A percentile compares a stretch with the other conserved stretches of the same genome.
phyloP scores from a whole-genome alignment of 2,888 invertebrate genomes.

The Epinotia nisella region DNA sequence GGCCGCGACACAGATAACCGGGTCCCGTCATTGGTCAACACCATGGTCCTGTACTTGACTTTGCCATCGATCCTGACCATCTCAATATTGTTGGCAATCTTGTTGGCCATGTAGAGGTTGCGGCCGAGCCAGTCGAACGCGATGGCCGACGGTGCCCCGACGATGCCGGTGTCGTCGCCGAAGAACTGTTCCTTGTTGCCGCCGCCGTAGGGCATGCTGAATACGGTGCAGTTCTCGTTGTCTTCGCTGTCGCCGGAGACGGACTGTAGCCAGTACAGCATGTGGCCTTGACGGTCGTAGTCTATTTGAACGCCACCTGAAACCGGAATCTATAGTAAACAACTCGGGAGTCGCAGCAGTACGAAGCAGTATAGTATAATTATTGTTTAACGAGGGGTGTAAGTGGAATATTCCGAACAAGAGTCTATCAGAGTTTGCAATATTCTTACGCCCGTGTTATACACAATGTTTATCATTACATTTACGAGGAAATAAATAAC shows the following conservation, averaged over 20 bases:
- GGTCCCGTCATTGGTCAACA: constrained; percentile 95
- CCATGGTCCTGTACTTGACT: constrained; percentile 91
- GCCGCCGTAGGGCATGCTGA: constrained; percentile 92
- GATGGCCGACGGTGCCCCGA: constrained; percentile 95
- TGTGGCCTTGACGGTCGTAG: constrained; percentile 94
- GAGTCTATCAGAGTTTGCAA: too few species aligned
- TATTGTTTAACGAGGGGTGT: too few species aligned
- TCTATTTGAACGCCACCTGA: constrained; percentile 94
- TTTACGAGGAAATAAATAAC: too few species aligned
- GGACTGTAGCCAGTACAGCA: constrained; percentile 94
- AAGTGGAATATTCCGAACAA: too few species aligned
- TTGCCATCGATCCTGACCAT: constrained; percentile 94
- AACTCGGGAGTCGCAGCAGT: neutral
- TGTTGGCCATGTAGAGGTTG: constrained; percentile 96
- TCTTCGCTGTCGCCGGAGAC: constrained; percentile 87
- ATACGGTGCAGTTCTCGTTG: constrained; percentile 94
- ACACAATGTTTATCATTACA: too few species aligned
- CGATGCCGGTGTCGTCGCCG: constrained; percentile 92
- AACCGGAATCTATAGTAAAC: neutral
- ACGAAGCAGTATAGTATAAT: neutral
- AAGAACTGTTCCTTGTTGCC: constrained; percentile 91
- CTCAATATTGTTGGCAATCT: constrained; percentile 95
- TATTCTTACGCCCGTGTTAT: too few species aligned
- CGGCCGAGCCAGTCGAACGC: constrained; percentile 99
- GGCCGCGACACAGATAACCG: constrained; percentile 94